Percentiles rank a stretch among this genome's conserved stretches.
phyloP scores from a whole-genome alignment of 2,113 vertebrate species.

The Carassius carassius region DNA sequence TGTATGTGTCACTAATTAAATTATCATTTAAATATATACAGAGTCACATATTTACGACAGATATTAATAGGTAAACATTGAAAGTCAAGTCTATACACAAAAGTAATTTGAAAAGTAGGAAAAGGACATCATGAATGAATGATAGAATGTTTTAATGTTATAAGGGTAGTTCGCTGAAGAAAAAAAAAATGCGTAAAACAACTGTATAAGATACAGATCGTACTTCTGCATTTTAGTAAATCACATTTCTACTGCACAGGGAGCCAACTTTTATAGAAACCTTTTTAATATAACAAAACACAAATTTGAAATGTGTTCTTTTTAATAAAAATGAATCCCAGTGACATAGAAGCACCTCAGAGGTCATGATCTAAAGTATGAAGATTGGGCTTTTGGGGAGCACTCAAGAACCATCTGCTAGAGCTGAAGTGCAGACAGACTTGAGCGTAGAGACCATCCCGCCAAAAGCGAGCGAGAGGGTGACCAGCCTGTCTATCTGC shows the following conservation, averaged over 20 bases:
- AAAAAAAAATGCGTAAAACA: background rate
- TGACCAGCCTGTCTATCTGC: conserved; percentile 47
- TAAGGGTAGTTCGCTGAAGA: background rate
- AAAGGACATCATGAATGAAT: background rate
- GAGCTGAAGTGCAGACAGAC: background rate
- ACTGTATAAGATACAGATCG: background rate
- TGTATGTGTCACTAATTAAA: background rate
- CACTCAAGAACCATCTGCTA: background rate
- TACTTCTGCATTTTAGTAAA: background rate
- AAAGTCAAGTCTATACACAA: background rate
- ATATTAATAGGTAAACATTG: background rate
- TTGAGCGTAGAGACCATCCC: conserved; percentile 4
- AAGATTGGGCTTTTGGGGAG: background rate
- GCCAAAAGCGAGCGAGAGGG: conserved; percentile 42
- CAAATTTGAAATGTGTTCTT: background rate
- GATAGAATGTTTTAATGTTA: background rate
- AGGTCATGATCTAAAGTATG: background rate
- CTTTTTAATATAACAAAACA: background rate
- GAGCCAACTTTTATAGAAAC: background rate
- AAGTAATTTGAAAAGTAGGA: background rate
- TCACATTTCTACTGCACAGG: background rate
- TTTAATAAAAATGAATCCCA: background rate
- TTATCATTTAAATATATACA: background rate
- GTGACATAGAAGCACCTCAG: background rate
- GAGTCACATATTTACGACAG: background rate